Base-by-base conservation (phyloP, 2,113 vertebrate species). In the Engraulis encrasicolus region DNA sequence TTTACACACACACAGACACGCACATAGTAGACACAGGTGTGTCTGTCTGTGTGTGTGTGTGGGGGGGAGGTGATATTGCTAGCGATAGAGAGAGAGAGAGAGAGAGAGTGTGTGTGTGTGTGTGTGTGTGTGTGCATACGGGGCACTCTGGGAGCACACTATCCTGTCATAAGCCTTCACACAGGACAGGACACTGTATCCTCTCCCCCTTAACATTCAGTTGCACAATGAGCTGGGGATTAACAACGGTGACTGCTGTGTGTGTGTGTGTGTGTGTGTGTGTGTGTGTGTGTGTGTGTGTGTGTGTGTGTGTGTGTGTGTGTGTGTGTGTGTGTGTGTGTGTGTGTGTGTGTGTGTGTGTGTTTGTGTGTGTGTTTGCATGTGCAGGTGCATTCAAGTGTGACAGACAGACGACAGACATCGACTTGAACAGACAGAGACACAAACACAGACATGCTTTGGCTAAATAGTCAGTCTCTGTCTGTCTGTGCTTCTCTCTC, bases 251-350 rank as follows among this genome's bases (percentile, higher is more conserved):
- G 66, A 17, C 31, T 74, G 27, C 12, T 66, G 11, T 31, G 23
- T 66, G 58, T 31, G 58, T 58, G 20, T 58, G 52, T 23, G 52
- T 58, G 52, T 58, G 58, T 74, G 23, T 71, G 61, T 27, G 61
- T 34, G 27, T 31, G 23, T 71, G 61, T 71, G n/a, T 71, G 61
- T 71, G 1, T 50, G 2, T 19, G 79, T 80, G 79, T 36, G 49
- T 19, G 34, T 52, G 27, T 31, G 49, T 23, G n/a, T 79, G 2
- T 38, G 27, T 19, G 40, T 45, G 23, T 45, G 78, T 20, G 40
- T 79, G 78, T 49, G 78, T 45, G 78, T n/a, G 23, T 48, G 40
- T 58, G 52, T 58, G 58, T 74, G 23, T 71, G 61, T 27, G 61
- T 34, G 27, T 31, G 23, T 71, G 61, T 71, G n/a, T 71, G 61